Evolutionary conservation across 2,888 invertebrate species (phyloP).

Genomic region (Pandemis cinnamomeana): DNA sequence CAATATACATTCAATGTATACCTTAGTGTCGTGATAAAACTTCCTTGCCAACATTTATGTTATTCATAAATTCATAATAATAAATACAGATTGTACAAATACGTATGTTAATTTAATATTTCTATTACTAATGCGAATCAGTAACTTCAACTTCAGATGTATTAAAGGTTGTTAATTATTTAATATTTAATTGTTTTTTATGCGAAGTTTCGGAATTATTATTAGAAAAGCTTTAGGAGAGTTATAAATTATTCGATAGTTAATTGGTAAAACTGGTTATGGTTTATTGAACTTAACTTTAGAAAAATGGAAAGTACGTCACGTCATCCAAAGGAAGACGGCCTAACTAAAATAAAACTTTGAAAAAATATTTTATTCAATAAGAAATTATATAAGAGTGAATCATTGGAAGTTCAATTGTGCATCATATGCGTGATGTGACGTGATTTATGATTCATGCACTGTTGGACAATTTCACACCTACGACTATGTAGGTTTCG

Average conservation of each 20-base stretch:
- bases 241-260: background rate
- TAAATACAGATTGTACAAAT: constrained; percentile 11
- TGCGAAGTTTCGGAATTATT: background rate
- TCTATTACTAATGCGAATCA: background rate
- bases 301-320: background rate
- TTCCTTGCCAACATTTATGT: constrained; percentile 14
- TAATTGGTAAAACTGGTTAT: background rate
- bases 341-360: constrained; percentile 1
- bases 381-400: background rate
- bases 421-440: background rate
- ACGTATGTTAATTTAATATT: background rate
- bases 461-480: constrained; percentile 3
- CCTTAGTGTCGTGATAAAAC: constrained; percentile 1
- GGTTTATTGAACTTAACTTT: background rate
- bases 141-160: background rate
- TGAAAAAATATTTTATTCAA: background rate
- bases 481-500: background rate
- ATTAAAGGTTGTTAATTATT: background rate
- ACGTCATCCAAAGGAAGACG: background rate
- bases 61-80: background rate
- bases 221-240: background rate
- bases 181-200: background rate
- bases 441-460: constrained; percentile 5
- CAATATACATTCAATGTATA: background rate
- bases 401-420: background rate